These are phyloP conservation scores for Amphibalanus amphitrite DNA, from an alignment of 1,140 invertebrate genomes.

Conservation along the genomic window DNA sequence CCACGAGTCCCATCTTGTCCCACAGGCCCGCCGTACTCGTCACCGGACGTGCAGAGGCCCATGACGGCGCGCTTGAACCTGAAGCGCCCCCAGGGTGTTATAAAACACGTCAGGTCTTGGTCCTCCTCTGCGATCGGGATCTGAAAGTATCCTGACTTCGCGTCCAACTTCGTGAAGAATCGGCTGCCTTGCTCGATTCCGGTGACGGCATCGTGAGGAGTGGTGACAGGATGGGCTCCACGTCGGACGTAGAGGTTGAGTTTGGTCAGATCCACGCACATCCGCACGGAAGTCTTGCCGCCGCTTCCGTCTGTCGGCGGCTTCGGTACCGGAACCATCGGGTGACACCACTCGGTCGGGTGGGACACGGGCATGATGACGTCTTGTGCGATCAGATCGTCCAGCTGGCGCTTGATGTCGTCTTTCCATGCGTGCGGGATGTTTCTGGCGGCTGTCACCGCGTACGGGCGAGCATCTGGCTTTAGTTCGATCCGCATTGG, in stretches of 20 bases:
- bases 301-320: too few species aligned
- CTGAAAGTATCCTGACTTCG: constrained; percentile 22
- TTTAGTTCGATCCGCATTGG: constrained; percentile 11
- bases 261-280: constrained; percentile 17
- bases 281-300: neutral
- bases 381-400: neutral
- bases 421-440: constrained; percentile 8
- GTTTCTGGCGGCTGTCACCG: constrained; percentile 10
- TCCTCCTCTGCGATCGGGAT: constrained; percentile 18
- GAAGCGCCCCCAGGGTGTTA: constrained; percentile 4
- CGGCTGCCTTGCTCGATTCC: constrained; percentile 3
- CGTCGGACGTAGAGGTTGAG: constrained; percentile 15
- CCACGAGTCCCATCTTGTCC: too few species aligned
- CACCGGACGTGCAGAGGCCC: constrained; percentile 15
- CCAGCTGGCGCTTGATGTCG: neutral
- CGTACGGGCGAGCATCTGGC: constrained; percentile 4
- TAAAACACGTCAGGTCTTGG: constrained; percentile 1
- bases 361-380: neutral
- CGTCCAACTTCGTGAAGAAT: constrained; percentile 20
- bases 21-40: constrained; percentile 15
- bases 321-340: neutral
- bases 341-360: neutral
- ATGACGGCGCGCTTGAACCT: constrained; percentile 15
- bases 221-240: constrained; percentile 16
- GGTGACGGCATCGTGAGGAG: constrained; percentile 18